Evolutionary conservation across 2,797 vertebrate species (phyloP).

Genomic region (Channa striata): DNA sequence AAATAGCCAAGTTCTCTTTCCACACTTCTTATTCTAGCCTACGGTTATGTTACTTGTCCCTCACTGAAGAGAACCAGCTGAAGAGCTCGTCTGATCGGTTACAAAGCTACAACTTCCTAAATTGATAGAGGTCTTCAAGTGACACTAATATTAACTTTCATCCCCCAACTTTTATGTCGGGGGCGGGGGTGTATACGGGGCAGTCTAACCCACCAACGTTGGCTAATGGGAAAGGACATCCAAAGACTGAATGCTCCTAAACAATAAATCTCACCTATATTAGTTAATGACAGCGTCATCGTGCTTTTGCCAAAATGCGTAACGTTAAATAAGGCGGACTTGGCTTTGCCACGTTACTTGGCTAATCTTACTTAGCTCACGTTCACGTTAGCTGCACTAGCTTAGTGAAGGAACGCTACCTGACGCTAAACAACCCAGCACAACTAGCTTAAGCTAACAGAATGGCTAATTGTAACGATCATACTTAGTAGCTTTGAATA

Average conservation of each 20-base stretch:
- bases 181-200: slow-evolving; percentile 52
- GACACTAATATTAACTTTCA: slow-evolving; percentile 54
- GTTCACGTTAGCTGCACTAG: slow-evolving; percentile 29
- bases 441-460: slow-evolving; percentile 33
- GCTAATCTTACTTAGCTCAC: neutral
- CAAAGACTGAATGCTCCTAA: slow-evolving; percentile 14
- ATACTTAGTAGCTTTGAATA: neutral
- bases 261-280: too few species aligned
- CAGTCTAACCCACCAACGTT: slow-evolving; percentile 34
- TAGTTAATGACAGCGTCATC: neutral
- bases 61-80: slow-evolving; percentile 17
- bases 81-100: slow-evolving; percentile 6
- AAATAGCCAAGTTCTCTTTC: slow-evolving; percentile 26
- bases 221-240: slow-evolving; percentile 27
- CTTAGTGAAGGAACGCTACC: slow-evolving; percentile 26
- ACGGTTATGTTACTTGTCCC: slow-evolving; percentile 5
- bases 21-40: neutral
- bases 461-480: slow-evolving; percentile 20
- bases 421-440: slow-evolving; percentile 11
- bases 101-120: slow-evolving; percentile 26
- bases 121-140: slow-evolving; percentile 42
- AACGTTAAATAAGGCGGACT: neutral
- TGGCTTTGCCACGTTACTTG: slow-evolving; percentile 18
- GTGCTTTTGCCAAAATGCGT: neutral
- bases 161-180: slow-evolving; percentile 38